phyloP scores from a whole-genome alignment of 2,888 invertebrate species.

The Chironomus tentans region DNA sequence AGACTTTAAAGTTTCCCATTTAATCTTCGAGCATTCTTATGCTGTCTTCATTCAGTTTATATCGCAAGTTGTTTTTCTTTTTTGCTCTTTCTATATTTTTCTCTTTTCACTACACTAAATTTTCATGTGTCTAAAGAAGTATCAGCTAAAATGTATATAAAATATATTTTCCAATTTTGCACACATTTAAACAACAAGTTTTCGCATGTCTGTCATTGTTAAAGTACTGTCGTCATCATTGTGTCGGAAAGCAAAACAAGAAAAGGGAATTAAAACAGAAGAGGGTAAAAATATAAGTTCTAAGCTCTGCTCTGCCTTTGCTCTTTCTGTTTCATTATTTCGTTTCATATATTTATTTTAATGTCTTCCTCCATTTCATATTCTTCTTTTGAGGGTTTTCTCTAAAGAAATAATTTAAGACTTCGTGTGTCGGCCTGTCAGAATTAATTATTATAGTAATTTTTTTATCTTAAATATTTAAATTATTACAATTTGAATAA shows the following conservation, averaged over 20 bases:
- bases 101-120: too few species aligned
- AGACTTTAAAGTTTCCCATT: neutral
- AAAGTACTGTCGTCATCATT: neutral
- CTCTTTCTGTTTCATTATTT: neutral
- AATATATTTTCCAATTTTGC: neutral
- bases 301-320: neutral
- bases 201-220: neutral
- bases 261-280: neutral
- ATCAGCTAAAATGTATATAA: neutral
- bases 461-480: too few species aligned
- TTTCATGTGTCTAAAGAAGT: neutral
- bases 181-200: conserved; percentile 16
- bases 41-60: neutral
- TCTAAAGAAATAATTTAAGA: too few species aligned
- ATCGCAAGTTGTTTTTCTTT: neutral
- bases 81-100: too few species aligned
- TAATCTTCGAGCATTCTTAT: neutral
- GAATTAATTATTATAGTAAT: too few species aligned
- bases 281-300: neutral
- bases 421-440: too few species aligned
- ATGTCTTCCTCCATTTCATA: neutral
- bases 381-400: too few species aligned
- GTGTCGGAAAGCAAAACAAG: neutral
- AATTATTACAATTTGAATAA: too few species aligned
- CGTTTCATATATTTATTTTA: neutral